Percentiles rank a stretch among this genome's conserved stretches.
phyloP scores from a whole-genome alignment of 2,888 invertebrate genomes.

The Aphidoletes aphidimyza region DNA sequence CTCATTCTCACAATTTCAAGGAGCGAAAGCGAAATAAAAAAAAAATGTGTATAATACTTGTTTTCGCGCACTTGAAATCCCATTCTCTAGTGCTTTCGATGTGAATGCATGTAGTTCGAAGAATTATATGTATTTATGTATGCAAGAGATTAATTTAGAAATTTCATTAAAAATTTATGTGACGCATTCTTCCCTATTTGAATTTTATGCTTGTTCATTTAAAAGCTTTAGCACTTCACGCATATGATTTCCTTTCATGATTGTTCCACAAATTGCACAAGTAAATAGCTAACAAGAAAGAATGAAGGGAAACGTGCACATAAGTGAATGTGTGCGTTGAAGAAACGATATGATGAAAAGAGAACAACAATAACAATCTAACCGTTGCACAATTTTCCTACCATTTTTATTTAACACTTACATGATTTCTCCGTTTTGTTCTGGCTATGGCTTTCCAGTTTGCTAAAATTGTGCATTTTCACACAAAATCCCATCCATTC shows the following conservation, averaged over 20 bases:
- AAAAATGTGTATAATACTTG: too few relatives aligned
- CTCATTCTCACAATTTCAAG: neutral
- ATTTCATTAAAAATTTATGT: slow-evolving; percentile 49
- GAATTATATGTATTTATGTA: neutral
- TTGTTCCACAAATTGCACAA: neutral
- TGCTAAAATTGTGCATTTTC: too few relatives aligned
- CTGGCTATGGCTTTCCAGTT: neutral
- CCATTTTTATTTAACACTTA: slow-evolving; percentile 6
- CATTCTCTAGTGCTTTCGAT: slow-evolving; percentile 1
- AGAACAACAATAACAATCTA: neutral
- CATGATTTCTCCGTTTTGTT: neutral
- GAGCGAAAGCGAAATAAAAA: too few relatives aligned
- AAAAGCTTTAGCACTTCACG: slow-evolving; percentile 31
- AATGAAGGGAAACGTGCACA: neutral
- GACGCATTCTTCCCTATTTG: slow-evolving; percentile 18
- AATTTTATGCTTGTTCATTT: neutral
- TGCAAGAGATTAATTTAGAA: slow-evolving; percentile 16
- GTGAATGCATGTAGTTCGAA: slow-evolving; percentile 25
- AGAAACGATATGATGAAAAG: too few relatives aligned
- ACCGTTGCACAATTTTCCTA: slow-evolving; percentile 9
- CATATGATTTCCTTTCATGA: slow-evolving; percentile 40
- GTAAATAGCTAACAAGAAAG: neutral
- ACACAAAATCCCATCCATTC: too few relatives aligned
- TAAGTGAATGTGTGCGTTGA: neutral
- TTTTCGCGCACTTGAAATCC: slow-evolving; percentile 13